Conservation (phyloP, 2,113 vertebrate species). For the Prinia subflava region DNA sequence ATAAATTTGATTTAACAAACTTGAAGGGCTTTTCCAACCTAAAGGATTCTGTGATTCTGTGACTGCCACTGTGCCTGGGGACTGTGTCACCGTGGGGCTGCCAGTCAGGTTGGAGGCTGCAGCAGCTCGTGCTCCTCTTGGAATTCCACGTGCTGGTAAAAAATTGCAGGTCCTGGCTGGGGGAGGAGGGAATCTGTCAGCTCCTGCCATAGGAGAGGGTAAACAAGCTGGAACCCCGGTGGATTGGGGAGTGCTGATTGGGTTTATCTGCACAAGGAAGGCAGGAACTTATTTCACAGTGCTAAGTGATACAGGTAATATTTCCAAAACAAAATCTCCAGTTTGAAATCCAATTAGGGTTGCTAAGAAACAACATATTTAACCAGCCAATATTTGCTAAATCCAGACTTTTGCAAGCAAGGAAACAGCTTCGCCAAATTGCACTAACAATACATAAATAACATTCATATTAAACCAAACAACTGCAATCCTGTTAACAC, state of each 20-base stretch:
- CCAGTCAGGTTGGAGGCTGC: background rate
- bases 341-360: slow-evolving; percentile 65
- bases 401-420: slow-evolving; percentile 24
- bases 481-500: background rate
- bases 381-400: slow-evolving; percentile 63
- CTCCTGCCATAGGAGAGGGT: background rate
- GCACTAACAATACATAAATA: slow-evolving; percentile 39
- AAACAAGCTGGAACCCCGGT: background rate
- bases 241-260: background rate
- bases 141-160: background rate
- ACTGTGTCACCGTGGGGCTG: rapidly evolving
- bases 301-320: slow-evolving; percentile 53
- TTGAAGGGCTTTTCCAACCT: background rate
- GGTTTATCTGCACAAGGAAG: slow-evolving; percentile 26
- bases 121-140: background rate
- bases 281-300: slow-evolving; percentile 17
- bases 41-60: background rate
- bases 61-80: background rate
- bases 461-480: slow-evolving; percentile 20
- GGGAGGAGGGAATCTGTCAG: background rate
- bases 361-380: slow-evolving; percentile 64
- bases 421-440: slow-evolving; percentile 19
- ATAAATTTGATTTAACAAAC: background rate
- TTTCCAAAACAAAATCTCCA: slow-evolving; percentile 62
- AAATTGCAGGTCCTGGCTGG: background rate